These are phyloP conservation scores for Diceros bicornis DNA, from an alignment of 2,797 vertebrate species.

Conservation along the genomic window DNA sequence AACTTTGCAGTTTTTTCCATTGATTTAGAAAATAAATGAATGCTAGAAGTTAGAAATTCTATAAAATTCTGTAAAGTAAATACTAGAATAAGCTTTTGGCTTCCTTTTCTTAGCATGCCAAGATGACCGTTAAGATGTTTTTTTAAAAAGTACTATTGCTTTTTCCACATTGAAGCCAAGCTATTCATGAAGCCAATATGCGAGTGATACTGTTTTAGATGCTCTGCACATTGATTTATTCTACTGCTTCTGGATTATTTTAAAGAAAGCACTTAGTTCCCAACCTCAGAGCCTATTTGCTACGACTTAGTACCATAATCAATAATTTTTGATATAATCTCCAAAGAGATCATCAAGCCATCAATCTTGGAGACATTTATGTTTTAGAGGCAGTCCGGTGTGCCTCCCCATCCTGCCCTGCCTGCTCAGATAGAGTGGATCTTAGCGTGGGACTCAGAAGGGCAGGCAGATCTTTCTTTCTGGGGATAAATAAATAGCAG, in stretches of 20 bases:
- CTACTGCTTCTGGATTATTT: constrained; percentile 72
- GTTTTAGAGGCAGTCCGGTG: constrained; percentile 10
- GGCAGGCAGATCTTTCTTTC: neutral
- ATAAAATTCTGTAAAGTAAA: constrained; percentile 67
- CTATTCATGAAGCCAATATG: neutral
- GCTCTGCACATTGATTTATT: constrained; percentile 76
- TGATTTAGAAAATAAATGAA: constrained; percentile 8
- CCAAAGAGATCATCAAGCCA: constrained; percentile 73
- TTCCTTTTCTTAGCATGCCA: neutral
- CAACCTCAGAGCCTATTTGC: constrained; percentile 76
- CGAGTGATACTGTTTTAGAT: constrained; percentile 63
- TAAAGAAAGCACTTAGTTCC: constrained; percentile 81
- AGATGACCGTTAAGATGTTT: neutral
- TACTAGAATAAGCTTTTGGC: constrained; percentile 44
- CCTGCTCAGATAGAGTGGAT: neutral
- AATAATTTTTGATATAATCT: constrained; percentile 80
- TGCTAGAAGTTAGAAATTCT: neutral
- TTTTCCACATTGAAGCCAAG: constrained; percentile 12
- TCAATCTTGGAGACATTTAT: constrained; percentile 53
- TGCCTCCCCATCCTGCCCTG: neutral
- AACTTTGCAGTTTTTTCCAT: neutral
- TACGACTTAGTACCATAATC: constrained; percentile 73
- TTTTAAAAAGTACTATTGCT: neutral
- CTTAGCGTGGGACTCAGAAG: neutral
- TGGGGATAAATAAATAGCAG: neutral